phyloP scores from a whole-genome alignment of 2,797 vertebrate genomes.

The Meda fulgida region DNA sequence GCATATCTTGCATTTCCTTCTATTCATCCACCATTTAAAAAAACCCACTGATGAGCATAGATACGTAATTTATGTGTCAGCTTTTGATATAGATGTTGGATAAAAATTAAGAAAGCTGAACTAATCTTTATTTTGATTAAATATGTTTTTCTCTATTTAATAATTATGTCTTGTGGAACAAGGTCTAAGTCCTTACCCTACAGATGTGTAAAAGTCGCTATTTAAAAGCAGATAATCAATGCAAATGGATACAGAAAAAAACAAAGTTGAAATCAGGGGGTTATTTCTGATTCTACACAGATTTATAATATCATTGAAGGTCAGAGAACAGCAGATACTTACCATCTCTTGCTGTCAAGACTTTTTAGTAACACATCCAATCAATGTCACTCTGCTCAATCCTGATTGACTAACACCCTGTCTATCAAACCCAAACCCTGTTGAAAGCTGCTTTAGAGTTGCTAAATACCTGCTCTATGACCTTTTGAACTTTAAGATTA shows the following conservation, averaged over 20 bases:
- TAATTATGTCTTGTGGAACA: not conserved
- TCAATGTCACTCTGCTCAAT: not conserved
- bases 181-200: not conserved
- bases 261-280: not conserved
- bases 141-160: not conserved
- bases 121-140: not conserved
- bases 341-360: not conserved
- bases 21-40: not conserved
- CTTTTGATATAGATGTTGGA: not conserved
- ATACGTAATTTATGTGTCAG: not conserved
- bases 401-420: conserved; percentile 25
- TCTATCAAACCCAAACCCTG: not conserved
- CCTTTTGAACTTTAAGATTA: conserved; percentile 34
- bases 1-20: no score
- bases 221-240: conserved; percentile 7
- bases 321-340: not conserved
- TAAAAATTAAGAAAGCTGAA: no score
- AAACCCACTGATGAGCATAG: not conserved
- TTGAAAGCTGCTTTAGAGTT: conserved; percentile 18
- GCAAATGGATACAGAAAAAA: not conserved
- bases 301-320: not conserved
- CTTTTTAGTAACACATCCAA: conserved; percentile 27
- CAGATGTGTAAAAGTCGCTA: not conserved
- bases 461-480: conserved; percentile 9
- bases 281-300: not conserved